Base-by-base conservation (phyloP, 2,888 invertebrate species). In the Ochlodes sylvanus region DNA sequence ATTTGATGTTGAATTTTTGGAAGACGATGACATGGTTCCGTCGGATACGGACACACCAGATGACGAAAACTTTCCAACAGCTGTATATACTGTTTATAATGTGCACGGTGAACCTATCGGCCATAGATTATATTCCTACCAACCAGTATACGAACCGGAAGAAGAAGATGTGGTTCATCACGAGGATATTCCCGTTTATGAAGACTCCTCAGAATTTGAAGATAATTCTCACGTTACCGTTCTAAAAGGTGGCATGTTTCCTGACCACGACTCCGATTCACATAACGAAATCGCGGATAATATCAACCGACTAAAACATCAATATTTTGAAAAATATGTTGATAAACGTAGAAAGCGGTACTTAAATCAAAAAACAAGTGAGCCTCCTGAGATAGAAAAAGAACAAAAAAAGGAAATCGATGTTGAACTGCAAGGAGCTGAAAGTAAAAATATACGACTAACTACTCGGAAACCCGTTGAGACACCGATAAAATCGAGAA, bases 51-150 rank as follows among this genome's bases (percentile, higher is more conserved):
- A 70, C 44, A 72, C 71, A 19, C 76, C 79, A 32, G 79, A 84
- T 58, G 85, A 79, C 10, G 89, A 87, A 73, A 86, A 92, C 71
- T 81, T 84, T 9, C 93, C 93, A 0, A 93, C 92, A 27, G 89
- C 92, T 27, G 83, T 93, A 0, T 93, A 92, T 63, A 93, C 92
- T 10, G 89, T 93, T 57, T 93, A 87, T 41, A 92, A 93, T 77
- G 84, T 92, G 1, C 90, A 92, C n/a, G 93, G 92, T 19, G 92
- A 92, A 77, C 90, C 92, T n/a, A 87, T 93, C 44, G 92, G 90
- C 0, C 93, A 93, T 69, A 89, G 89, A 62, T 71, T 93, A 19
- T 92, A 90, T 77, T 92, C 93, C 0, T 93, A 90, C 55, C 93
- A 92, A 77, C 93, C 92, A n/a, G 90, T 90, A 0, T 92, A 92